Base-by-base conservation (phyloP, 2,113 vertebrate species). In the Callorhinus ursinus region DNA sequence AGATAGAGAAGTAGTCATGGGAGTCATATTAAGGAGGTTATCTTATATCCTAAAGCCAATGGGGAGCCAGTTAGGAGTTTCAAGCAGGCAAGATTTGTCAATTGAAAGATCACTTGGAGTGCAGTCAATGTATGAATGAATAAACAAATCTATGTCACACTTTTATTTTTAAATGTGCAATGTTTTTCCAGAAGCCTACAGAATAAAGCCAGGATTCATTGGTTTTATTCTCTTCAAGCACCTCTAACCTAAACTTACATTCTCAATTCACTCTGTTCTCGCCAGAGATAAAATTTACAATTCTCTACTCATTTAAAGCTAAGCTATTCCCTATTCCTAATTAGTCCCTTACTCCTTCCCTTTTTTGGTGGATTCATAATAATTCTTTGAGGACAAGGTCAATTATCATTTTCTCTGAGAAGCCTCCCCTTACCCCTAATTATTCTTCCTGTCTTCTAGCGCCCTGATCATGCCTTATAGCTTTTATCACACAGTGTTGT, bases 331-430 rank as follows among this genome's bases (percentile, higher is more conserved):
- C 7, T 83, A 74, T 83, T 93, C 10, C 46, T 69, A 63, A 87
- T 13, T 63, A 15, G 13, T 81, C 33, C 1, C 28, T 79, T 84
- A 72, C 22, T 79, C 21, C 18, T 82, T 57, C 31, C 24, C 1
- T 87, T 92, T n/a, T 79, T n/a, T 33, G 42, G 4, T 65, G 22
- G 90, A 65, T 24, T 82, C 55, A 79, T 80, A 76, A 63, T 76
- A 46, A 89, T 71, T 96, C 22, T 77, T 71, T 69, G 24, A 86
- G 16, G 87, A n/a, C 26, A 79, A 90, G 16, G 15, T 36, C n/a
- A 83, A 59, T 89, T 59, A 71, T 80, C 33, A 88, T 92, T 94
- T 72, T 96, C 57, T 90, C 36, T 88, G 26, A 90, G 51, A 90
- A 87, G 2, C 3, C 21, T 72, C 90, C 53, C 28, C 13, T 90